These are phyloP conservation scores for Numenius arquata DNA, from an alignment of 2,113 vertebrate species.

Conservation along the genomic window DNA sequence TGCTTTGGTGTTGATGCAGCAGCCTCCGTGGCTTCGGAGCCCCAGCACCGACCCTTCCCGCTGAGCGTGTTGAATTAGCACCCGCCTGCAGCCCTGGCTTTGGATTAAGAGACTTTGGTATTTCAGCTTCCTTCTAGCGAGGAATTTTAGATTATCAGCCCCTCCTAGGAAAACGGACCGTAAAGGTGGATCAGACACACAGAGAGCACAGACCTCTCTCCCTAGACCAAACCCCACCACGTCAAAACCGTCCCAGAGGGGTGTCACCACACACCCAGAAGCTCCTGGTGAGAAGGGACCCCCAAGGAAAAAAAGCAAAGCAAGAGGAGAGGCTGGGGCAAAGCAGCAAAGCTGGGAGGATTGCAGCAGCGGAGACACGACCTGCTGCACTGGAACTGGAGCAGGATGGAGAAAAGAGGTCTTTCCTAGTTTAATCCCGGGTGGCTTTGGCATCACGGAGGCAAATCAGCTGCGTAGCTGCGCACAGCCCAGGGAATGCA, in stretches of 20 bases:
- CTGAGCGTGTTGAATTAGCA: not conserved
- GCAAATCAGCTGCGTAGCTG: constrained; percentile 16
- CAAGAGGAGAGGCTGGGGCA: not conserved
- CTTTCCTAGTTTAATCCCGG: not conserved
- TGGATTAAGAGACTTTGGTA: not conserved
- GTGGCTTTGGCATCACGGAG: not conserved
- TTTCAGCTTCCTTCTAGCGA: not conserved
- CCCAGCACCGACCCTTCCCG: rapidly evolving
- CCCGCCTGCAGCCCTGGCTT: not conserved
- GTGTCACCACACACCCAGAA: not conserved
- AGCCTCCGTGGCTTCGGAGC: rapidly evolving
- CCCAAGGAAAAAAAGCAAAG: not conserved
- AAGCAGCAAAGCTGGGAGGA: not conserved
- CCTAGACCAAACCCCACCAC: not conserved
- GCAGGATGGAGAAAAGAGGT: not conserved
- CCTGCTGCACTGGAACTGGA: not conserved
- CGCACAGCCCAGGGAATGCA: not conserved
- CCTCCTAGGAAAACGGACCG: not conserved
- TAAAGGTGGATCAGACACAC: not conserved
- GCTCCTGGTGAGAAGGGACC: not conserved
- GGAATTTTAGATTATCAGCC: not conserved
- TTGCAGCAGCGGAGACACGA: rapidly evolving
- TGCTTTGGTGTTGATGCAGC: not conserved
- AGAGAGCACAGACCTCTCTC: not conserved
- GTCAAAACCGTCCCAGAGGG: not conserved